Percentiles rank a stretch among this genome's conserved stretches.
phyloP scores from a whole-genome alignment of 2,797 vertebrate species.

The Ambastaia sidthimunki region DNA sequence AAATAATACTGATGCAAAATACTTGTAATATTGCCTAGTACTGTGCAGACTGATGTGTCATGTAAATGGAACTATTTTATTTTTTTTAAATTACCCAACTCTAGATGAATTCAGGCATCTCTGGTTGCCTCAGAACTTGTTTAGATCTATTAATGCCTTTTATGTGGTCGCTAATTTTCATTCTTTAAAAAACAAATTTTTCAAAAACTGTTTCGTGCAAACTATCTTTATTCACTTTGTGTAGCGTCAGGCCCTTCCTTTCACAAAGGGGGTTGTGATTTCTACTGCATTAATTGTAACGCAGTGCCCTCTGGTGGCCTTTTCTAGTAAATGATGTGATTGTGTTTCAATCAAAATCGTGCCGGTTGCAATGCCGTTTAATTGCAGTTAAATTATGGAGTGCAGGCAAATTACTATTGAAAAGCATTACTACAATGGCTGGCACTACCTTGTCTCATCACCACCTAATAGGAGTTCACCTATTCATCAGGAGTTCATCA shows the following conservation, averaged over 20 bases:
- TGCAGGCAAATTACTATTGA: background rate
- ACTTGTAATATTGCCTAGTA: too few relatives aligned
- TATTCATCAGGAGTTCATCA: too few relatives aligned
- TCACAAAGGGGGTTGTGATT: background rate
- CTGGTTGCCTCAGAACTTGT: background rate
- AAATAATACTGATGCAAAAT: too few relatives aligned
- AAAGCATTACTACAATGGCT: background rate
- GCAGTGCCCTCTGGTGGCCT: slow-evolving; percentile 2
- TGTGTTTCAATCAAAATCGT: too few relatives aligned
- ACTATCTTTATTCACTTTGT: background rate
- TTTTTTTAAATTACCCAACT: background rate
- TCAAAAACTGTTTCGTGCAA: background rate
- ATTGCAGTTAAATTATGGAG: too few relatives aligned
- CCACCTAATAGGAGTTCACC: too few relatives aligned
- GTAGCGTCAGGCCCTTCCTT: background rate
- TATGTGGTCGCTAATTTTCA: background rate
- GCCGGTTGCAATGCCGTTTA: too few relatives aligned
- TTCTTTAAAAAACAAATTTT: background rate
- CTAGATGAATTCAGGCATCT: background rate
- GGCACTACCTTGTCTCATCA: background rate
- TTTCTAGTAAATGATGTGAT: background rate
- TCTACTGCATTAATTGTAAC: background rate
- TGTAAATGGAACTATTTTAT: background rate
- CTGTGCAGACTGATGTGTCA: background rate
- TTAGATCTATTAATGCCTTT: background rate